Percentiles rank a stretch among this genome's conserved stretches.
phyloP scores from a whole-genome alignment of 1,140 invertebrate species.

The Dendroctonus valens region DNA sequence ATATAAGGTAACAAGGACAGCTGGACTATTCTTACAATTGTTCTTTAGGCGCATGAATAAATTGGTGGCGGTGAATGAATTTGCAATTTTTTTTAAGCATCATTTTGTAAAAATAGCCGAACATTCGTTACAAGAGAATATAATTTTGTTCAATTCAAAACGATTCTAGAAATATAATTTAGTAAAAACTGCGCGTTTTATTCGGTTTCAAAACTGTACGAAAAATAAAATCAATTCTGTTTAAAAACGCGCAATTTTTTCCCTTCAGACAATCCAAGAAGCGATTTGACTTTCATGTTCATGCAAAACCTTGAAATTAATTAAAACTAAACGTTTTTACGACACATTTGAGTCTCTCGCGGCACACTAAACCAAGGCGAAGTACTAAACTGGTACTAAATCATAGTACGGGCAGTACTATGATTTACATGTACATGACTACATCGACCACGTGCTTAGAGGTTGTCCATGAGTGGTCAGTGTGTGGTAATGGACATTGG shows the following conservation, averaged over 20 bases:
- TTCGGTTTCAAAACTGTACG: not conserved
- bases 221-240: too few species aligned
- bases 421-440: too few species aligned
- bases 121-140: conserved; percentile 7
- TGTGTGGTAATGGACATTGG: conserved; percentile 10
- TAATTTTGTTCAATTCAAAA: conserved; percentile 33
- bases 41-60: too few species aligned
- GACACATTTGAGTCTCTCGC: conserved; percentile 17
- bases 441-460: conserved; percentile 13
- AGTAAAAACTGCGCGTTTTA: conserved; percentile 8
- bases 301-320: conserved; percentile 2
- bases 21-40: conserved; percentile 17
- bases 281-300: too few species aligned
- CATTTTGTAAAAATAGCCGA: conserved; percentile 23
- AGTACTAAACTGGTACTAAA: conserved; percentile 14
- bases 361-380: conserved; percentile 8
- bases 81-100: not conserved
- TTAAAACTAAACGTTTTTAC: conserved; percentile 17
- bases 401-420: conserved; percentile 12
- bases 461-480: not conserved
- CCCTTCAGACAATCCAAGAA: too few species aligned
- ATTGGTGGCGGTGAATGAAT: not conserved
- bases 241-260: conserved; percentile 11
- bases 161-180: conserved; percentile 1
- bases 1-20: conserved; percentile 10